Conservation (phyloP, 2,797 vertebrate species). For the Mus spretus region DNA sequence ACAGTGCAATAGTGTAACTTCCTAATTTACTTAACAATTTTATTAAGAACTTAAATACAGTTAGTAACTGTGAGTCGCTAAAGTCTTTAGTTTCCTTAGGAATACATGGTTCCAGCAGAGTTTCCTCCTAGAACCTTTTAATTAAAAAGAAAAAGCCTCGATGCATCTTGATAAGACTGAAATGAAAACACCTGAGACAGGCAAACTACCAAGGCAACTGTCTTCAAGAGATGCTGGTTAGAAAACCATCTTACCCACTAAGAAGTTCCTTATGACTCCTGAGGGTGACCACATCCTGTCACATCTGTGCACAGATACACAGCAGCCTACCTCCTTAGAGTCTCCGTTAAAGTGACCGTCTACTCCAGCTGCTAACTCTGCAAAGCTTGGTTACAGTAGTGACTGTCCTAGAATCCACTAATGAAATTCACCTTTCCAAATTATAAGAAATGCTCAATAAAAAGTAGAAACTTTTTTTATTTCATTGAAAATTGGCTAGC, state of each 20-base stretch:
- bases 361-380: neutral
- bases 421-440: slow-evolving; percentile 52
- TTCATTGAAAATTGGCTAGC: neutral
- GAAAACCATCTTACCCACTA: slow-evolving; percentile 24
- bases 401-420: slow-evolving; percentile 31
- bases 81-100: slow-evolving; percentile 35
- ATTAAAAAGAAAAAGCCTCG: neutral
- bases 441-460: slow-evolving; percentile 1
- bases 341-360: slow-evolving; percentile 2
- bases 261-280: neutral
- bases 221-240: neutral
- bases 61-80: neutral
- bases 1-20: neutral
- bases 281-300: neutral
- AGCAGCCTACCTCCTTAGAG: neutral
- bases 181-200: slow-evolving; percentile 18
- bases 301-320: neutral
- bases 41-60: slow-evolving; percentile 45
- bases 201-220: neutral
- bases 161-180: neutral
- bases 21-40: neutral
- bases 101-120: neutral
- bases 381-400: neutral
- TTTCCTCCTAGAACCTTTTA: slow-evolving; percentile 44
- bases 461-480: neutral